phyloP scores from a whole-genome alignment of 2,113 vertebrate genomes.

The Mixornis gularis region DNA sequence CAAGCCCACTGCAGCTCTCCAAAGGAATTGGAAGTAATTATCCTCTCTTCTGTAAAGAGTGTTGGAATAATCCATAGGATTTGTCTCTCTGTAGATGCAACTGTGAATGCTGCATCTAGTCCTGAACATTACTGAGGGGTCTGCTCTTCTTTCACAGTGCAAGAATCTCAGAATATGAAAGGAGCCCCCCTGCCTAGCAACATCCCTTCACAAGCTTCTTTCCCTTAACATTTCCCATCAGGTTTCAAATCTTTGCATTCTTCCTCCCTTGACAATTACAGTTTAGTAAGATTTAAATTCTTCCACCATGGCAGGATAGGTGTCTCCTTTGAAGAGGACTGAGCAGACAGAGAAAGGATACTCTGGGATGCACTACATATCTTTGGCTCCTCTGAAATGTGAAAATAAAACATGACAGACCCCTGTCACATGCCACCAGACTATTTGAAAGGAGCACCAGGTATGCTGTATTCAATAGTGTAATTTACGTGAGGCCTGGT shows the following conservation, averaged over 20 bases:
- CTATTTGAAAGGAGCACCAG: not conserved
- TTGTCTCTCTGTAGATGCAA: not conserved
- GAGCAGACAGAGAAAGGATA: not conserved
- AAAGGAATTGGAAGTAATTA: not conserved
- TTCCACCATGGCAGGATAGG: not conserved
- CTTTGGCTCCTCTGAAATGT: not conserved
- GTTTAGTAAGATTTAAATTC: not conserved
- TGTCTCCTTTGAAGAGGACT: not conserved
- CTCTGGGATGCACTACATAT: too few species aligned
- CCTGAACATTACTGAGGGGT: not conserved
- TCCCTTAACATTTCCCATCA: not conserved
- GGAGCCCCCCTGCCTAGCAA: not conserved
- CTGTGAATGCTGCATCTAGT: not conserved
- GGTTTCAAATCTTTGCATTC: not conserved
- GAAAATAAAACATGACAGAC: not conserved
- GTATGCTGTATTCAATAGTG: not conserved
- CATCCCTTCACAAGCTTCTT: not conserved
- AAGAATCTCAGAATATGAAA: not conserved
- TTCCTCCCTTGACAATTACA: not conserved
- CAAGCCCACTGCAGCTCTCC: not conserved
- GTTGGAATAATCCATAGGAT: not conserved
- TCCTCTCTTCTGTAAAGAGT: not conserved
- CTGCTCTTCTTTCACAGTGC: not conserved
- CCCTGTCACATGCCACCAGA: not conserved
- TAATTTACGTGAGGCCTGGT: accelerated